These are phyloP conservation scores for Sarcophilus harrisii DNA, from an alignment of 2,797 vertebrate species.

Conservation along the genomic window DNA sequence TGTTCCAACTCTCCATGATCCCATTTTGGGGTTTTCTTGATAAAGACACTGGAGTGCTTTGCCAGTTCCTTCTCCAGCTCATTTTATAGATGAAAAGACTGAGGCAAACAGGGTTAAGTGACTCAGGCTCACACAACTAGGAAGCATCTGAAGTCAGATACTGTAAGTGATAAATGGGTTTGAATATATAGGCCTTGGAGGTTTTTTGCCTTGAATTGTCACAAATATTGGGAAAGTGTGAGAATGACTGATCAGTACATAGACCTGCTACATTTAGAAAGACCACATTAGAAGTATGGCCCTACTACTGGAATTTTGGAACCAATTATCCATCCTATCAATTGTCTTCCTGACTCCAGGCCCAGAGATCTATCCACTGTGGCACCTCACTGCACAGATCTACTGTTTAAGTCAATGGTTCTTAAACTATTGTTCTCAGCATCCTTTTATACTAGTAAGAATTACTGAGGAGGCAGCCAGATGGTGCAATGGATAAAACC, in stretches of 20 bases:
- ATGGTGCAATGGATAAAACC: no score
- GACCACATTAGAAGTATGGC: background rate
- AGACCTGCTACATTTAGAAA: conserved; percentile 1
- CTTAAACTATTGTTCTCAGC: no score
- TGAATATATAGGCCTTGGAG: background rate
- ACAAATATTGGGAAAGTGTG: background rate
- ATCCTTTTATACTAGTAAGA: no score
- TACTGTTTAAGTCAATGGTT: background rate
- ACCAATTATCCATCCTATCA: background rate
- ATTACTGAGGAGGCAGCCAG: no score
- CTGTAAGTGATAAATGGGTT: background rate
- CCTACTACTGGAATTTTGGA: background rate
- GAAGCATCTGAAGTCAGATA: background rate
- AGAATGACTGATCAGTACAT: background rate
- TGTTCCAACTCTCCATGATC: background rate
- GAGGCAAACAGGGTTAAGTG: background rate
- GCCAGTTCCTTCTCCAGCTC: background rate
- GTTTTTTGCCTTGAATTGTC: background rate
- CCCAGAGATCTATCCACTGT: background rate
- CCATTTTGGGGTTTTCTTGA: background rate
- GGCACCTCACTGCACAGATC: background rate
- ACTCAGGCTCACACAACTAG: background rate
- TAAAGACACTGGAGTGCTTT: background rate
- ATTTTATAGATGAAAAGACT: background rate
- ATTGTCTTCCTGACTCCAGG: background rate